Base-by-base conservation (phyloP, 2,113 vertebrate species). In the Coptodon bakossiorum region DNA sequence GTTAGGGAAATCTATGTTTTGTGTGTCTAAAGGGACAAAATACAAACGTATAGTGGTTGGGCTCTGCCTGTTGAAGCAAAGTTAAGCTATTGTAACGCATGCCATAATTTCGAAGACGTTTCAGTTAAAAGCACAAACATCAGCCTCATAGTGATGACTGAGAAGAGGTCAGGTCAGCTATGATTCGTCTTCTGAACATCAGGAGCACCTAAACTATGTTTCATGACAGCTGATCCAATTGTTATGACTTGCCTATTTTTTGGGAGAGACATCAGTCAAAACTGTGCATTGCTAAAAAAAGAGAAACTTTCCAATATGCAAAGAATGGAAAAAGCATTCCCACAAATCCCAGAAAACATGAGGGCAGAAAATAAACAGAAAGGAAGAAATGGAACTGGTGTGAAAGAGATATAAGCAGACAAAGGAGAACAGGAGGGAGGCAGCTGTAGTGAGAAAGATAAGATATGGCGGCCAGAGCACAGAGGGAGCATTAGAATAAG, bases 381-480 rank as follows among this genome's bases (percentile, higher is more conserved):
- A 86, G 11, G 4, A 14, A 78, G 63, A 54, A 71, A 86, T 73
- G 45, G 3, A 81, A 50, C 90, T 91, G 85, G 27, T 68, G 78
- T 66, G 80, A 6, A 31, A 76, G 82, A 87, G 90, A 91, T 88
- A 89, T 84, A 57, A 31, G 38, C 5, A 5, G 80, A 61, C 80
- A 61, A 57, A 52, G 82, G 76, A 81, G 56, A 59, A 54, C 14
- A 76, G 8, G 59, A 57, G 53, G 53, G 83, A 59, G 78, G 61
- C 29, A 7, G 79, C 4, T 1, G 3, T 36, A 53, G 80, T 84
- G 93, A 92, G 56, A 84, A 27, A 88, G 90, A 92, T 92, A 90
- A 92, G 84, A 90, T 79, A 84, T 88, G 78, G 83, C 31, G 2
- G 50, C 43, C 29, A 40, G 82, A 76, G 56, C 16, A 59, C 36